Percentiles rank a stretch among this genome's conserved stretches.
These are phyloP conservation scores for Siniperca knerii DNA, from an alignment of 2,113 vertebrate species.

Conservation along the genomic window DNA sequence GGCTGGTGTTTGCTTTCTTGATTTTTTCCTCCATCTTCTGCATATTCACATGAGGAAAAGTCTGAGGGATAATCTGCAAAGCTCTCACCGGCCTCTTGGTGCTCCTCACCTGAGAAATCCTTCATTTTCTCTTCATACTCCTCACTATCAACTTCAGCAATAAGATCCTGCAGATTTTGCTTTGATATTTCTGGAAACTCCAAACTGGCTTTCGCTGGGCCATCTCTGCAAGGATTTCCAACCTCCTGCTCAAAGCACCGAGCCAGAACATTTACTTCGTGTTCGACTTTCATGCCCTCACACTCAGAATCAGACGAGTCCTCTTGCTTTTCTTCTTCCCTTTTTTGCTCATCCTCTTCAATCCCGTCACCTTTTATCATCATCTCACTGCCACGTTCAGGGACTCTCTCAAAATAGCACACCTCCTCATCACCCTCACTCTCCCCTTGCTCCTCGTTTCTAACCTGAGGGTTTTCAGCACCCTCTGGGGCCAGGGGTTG, in stretches of 20 bases:
- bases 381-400: slow-evolving; percentile 32
- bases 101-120: slow-evolving; percentile 82
- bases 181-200: slow-evolving; percentile 43
- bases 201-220: background rate
- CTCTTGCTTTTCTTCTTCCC: slow-evolving; percentile 32
- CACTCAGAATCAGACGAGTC: slow-evolving; percentile 36
- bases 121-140: slow-evolving; percentile 60
- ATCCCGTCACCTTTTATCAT: slow-evolving; percentile 36
- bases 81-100: slow-evolving; percentile 79
- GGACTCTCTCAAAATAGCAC: slow-evolving; percentile 63
- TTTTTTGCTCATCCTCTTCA: slow-evolving; percentile 42
- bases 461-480: slow-evolving; percentile 54
- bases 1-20: slow-evolving; percentile 16
- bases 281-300: slow-evolving; percentile 30
- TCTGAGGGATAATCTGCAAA: slow-evolving; percentile 83
- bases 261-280: background rate
- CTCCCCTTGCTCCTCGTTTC: slow-evolving; percentile 60
- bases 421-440: slow-evolving; percentile 45
- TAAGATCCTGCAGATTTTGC: slow-evolving; percentile 50
- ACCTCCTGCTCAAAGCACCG: background rate
- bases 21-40: slow-evolving; percentile 32
- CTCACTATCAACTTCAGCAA: slow-evolving; percentile 39
- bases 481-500: slow-evolving; percentile 50
- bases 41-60: slow-evolving; percentile 76
- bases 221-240: background rate